Conservation (phyloP, 53 echinoderm and acorn worm species). For the Luidia sarsii region DNA sequence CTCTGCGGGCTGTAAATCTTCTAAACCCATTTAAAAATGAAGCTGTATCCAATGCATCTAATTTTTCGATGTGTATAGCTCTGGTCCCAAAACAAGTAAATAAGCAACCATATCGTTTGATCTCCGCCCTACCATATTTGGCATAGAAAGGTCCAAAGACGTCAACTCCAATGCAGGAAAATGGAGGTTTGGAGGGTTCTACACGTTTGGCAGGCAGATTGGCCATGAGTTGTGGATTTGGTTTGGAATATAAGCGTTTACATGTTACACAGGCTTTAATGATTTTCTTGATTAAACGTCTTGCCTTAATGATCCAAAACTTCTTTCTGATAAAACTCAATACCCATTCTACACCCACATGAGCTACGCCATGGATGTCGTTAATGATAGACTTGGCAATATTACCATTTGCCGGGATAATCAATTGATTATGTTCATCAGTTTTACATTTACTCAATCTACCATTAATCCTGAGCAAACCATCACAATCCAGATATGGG, state of each 20-base stretch:
- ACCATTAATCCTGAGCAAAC: conserved; percentile 14
- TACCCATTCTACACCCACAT: conserved; percentile 30
- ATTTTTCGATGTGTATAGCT: conserved; percentile 58
- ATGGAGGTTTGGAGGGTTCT: conserved; percentile 42
- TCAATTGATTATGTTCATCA: not conserved
- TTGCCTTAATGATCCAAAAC: conserved; percentile 20
- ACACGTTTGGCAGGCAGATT: conserved; percentile 58
- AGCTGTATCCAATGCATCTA: conserved; percentile 48
- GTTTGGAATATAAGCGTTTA: conserved; percentile 11
- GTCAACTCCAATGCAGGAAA: conserved; percentile 54
- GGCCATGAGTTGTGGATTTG: conserved; percentile 49
- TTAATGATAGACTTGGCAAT: conserved; percentile 1
- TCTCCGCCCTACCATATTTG: not conserved
- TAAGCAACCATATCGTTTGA: conserved; percentile 11
- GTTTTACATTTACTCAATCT: not conserved
- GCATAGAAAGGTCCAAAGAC: not conserved
- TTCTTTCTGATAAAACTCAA: conserved; percentile 7
- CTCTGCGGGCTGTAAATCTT: conserved; percentile 59
- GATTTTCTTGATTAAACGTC: conserved; percentile 3
- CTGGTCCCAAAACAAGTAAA: conserved; percentile 61
- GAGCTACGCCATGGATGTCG: not conserved
- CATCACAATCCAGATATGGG: conserved; percentile 7
- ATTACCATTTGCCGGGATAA: not conserved
- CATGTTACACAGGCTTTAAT: conserved; percentile 47
- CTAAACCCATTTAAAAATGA: conserved; percentile 60